Percentiles rank a stretch among this genome's conserved stretches.
Conservation (phyloP, 2,888 invertebrate genomes). For the Eristalis arbustorum region DNA sequence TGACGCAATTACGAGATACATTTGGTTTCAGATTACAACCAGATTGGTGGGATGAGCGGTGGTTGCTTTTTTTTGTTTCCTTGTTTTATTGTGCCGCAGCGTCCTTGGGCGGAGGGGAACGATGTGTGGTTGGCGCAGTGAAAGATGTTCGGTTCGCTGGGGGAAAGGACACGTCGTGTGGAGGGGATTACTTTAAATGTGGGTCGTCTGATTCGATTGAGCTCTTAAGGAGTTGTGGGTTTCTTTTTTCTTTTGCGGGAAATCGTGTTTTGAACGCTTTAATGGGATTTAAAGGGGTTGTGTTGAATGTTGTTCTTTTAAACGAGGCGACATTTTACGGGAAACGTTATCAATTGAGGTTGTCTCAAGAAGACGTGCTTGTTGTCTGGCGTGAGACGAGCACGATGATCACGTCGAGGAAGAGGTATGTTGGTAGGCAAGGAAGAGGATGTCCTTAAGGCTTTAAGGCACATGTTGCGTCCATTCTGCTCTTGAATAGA, state of each 20-base stretch:
- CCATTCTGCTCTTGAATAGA: too few species aligned
- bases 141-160: not conserved
- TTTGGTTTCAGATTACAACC: conserved; percentile 43
- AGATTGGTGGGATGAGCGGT: conserved; percentile 18
- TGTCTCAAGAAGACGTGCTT: too few species aligned
- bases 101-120: not conserved
- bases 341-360: too few species aligned
- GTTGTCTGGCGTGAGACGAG: too few species aligned
- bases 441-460: too few species aligned
- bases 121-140: not conserved
- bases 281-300: not conserved
- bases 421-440: too few species aligned
- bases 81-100: too few species aligned
- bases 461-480: too few species aligned
- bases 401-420: too few species aligned
- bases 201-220: too few species aligned
- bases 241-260: not conserved
- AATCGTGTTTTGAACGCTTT: not conserved
- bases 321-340: too few species aligned
- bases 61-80: not conserved
- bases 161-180: not conserved
- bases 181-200: not conserved
- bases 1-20: conserved; percentile 26
- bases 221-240: not conserved
- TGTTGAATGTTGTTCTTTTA: not conserved